Evolutionary conservation across 2,888 invertebrate species (phyloP).

Genomic region (Dendrolimus pini): DNA sequence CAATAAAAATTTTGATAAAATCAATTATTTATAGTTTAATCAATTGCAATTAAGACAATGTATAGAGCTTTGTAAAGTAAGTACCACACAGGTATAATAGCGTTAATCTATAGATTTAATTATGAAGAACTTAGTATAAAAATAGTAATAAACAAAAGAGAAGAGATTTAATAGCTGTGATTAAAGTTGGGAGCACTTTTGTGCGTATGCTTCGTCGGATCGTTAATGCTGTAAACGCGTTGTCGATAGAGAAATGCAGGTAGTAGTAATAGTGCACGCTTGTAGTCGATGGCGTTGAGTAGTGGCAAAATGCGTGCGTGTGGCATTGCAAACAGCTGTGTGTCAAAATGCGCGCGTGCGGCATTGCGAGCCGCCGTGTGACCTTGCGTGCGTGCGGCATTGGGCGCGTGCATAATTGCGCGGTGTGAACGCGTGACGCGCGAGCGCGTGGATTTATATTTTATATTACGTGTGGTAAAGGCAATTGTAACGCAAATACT

Average conservation of each 20-base stretch:
- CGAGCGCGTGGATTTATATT: slow-evolving; percentile 8
- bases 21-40: slow-evolving; percentile 73
- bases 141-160: slow-evolving; percentile 56
- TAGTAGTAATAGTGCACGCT: slow-evolving; percentile 36
- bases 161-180: slow-evolving; percentile 74
- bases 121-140: slow-evolving; percentile 43
- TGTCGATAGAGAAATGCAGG: slow-evolving; percentile 8
- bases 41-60: slow-evolving; percentile 70
- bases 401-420: no score
- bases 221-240: slow-evolving; percentile 17
- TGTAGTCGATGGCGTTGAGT: slow-evolving; percentile 17
- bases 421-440: no score
- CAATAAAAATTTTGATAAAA: slow-evolving; percentile 71
- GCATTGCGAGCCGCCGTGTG: no score
- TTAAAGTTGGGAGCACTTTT: slow-evolving; percentile 66
- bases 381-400: no score
- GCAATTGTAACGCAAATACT: slow-evolving; percentile 48
- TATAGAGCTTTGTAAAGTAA: slow-evolving; percentile 75
- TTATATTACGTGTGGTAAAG: slow-evolving; percentile 25
- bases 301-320: no score
- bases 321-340: no score
- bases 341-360: no score
- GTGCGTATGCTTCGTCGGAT: slow-evolving; percentile 55
- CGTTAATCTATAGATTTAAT: slow-evolving; percentile 53
- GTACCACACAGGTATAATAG: slow-evolving; percentile 70